Evolutionary conservation across 2,888 invertebrate genomes (phyloP), one percentile per base, ranked within the genome.

Genomic region (Tuta absoluta): DNA sequence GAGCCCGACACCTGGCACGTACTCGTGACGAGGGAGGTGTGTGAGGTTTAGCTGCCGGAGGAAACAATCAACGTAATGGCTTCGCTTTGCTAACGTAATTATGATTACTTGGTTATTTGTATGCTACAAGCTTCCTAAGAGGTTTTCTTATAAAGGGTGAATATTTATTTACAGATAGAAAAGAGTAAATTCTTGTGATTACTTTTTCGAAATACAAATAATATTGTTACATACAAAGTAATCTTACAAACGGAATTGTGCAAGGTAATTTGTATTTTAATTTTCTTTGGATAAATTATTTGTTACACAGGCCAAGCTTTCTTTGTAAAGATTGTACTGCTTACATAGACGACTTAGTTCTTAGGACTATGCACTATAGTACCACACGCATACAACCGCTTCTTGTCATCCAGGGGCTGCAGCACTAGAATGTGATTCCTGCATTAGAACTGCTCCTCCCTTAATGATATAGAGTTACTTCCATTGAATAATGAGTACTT

Each of bases 401-500:
- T 90, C 38, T 93, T 93, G 74, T 94, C 93, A n/a, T 93, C 93
- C 65, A 94, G 85, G n/a, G 93, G 93, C 76, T 94, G 93, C 74
- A 94, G 86, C 67, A 94, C 94, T 63, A 94, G 87, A 63, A 94
- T 92, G 82, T 94, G 94, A 81, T 94, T 94, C 68, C 93, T 88
- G 75, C 94, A 94, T 80, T 94, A 94, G 76, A 93, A 94, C 65
- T 93, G 93, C 88, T 94, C 93, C n/a, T n/a, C n/a, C n/a, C n/a
- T n/a, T n/a, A n/a, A n/a, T n/a, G n/a, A n/a, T n/a, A n/a, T n/a
- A n/a, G n/a, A n/a, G n/a, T n/a, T n/a, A n/a, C n/a, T n/a, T n/a
- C n/a, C n/a, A n/a, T n/a, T n/a, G n/a, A n/a, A n/a, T n/a, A n/a
- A 57, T 48, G n/a, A 12, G 51, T 24, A 87, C 93, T 93, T 77